Evolutionary conservation across 2,113 vertebrate genomes (phyloP), one percentile per base, ranked within the genome.

Genomic region (Glareola pratincola): DNA sequence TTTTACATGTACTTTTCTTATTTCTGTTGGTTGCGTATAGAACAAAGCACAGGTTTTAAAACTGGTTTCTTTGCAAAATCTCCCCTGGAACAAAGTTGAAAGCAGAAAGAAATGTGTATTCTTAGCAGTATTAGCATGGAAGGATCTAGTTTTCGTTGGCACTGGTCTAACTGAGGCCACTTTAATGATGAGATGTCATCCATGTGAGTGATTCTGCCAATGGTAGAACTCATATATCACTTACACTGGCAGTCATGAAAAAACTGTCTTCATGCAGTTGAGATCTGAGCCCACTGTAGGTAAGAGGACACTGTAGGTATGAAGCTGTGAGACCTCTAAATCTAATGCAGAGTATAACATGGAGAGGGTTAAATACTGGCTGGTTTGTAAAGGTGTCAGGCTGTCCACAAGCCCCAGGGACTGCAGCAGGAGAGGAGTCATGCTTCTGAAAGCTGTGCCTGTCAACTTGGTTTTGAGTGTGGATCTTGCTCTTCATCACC

Each of bases 11-110:
- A 32, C 15, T 29, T 23, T 27, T 26, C 60, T 67, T 37, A 39
- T n/a, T 79, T 59, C 23, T 73, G 5, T 18, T n/a, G 14, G 6
- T 29, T 83, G 29, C 0, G 0, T 32, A 6, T 1, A 20, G 53
- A 75, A 22, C 37, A 72, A 84, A 79, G 36, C 14, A 20, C 19
- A 14, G 21, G 47, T 50, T 59, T 72, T 37, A 45, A 74, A n/a
- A 2, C 8, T 1, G 0, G 1, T 43, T 69, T 62, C 22, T 84
- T 43, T 8, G 63, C 53, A 77, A 15, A 83, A 69, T 41, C 19
- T 48, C 19, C 20, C 41, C 43, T 8, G 37, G 30, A 56, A 30
- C 34, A 1, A 60, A 64, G 53, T 8, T 4, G 23, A 29, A 76
- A 92, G 82, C 78, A 48, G 88, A 4, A 64, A 68, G 36, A n/a